Percentiles rank a stretch among this genome's conserved stretches.
phyloP scores from a whole-genome alignment of 1,140 invertebrate genomes.

The Bombus turneri region DNA sequence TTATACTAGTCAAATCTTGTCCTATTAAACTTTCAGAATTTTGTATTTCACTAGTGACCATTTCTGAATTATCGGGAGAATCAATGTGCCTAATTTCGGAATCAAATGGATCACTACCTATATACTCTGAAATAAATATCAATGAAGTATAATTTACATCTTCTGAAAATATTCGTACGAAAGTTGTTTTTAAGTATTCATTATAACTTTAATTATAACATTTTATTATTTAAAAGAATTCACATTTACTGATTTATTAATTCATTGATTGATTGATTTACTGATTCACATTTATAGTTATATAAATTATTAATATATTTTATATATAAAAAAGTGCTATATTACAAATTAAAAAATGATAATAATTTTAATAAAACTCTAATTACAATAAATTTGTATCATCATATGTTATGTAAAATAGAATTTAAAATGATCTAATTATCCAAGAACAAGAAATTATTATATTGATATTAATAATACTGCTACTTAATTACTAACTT shows the following conservation, averaged over 20 bases:
- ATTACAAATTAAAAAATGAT: background rate
- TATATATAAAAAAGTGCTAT: background rate
- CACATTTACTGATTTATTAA: no score
- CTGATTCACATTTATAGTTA: background rate
- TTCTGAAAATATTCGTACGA: background rate
- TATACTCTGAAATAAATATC: slow-evolving; percentile 74
- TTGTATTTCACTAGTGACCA: slow-evolving; percentile 85
- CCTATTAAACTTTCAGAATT: slow-evolving; percentile 89
- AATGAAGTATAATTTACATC: slow-evolving; percentile 42
- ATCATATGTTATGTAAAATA: background rate
- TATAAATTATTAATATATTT: background rate
- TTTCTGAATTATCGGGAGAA: slow-evolving; percentile 90
- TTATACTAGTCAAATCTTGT: slow-evolving; percentile 86
- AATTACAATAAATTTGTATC: no score
- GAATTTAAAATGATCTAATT: background rate
- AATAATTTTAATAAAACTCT: background rate
- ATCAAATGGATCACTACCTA: slow-evolving; percentile 80
- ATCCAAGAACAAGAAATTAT: slow-evolving; percentile 64
- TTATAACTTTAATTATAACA: background rate
- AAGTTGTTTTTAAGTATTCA: background rate
- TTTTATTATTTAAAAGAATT: background rate
- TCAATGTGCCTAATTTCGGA: slow-evolving; percentile 89
- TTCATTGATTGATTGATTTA: background rate
- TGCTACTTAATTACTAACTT: slow-evolving; percentile 55
- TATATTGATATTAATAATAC: slow-evolving; percentile 76